A percentile compares a stretch with the other conserved stretches of the same genome.
Evolutionary conservation across 2,113 vertebrate species (phyloP).

Genomic region (Etheostoma cragini): DNA sequence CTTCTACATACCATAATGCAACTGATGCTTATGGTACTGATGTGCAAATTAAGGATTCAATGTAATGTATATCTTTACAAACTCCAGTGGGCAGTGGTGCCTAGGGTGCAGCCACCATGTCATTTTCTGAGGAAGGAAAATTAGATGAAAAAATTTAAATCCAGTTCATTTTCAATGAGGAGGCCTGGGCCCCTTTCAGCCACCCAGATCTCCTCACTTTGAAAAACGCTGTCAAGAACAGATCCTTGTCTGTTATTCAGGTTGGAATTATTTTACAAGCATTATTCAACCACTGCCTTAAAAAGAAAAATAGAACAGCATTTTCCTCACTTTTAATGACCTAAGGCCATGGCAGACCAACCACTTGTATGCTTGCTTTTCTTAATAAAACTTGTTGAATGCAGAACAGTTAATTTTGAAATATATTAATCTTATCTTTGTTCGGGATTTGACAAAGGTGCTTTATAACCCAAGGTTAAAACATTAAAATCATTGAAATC

Average conservation of each 20-base stretch:
- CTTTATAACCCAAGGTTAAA: background rate
- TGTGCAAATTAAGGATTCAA: background rate
- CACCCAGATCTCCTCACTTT: constrained; percentile 12
- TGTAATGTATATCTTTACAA: background rate
- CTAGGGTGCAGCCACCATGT: too few relatives aligned
- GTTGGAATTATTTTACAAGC: constrained; percentile 17
- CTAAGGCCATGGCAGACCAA: background rate
- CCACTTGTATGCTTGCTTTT: background rate
- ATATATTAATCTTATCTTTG: background rate
- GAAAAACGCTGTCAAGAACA: constrained; percentile 7
- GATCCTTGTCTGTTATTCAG: constrained; percentile 26
- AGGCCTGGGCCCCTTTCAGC: constrained; percentile 23
- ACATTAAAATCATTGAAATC: background rate
- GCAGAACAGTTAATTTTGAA: background rate
- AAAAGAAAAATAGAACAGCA: background rate
- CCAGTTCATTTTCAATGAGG: constrained; percentile 17
- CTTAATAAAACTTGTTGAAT: background rate
- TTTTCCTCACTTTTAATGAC: constrained; percentile 10
- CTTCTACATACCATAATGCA: too few relatives aligned
- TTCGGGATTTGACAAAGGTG: background rate
- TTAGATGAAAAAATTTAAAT: background rate
- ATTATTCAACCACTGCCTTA: constrained; percentile 14
- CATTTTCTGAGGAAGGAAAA: background rate
- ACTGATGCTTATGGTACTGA: background rate
- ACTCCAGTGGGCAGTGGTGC: background rate